These are phyloP conservation scores for Pocillopora verrucosa DNA, from an alignment of 64 coral and sea anemone genomes.

Conservation along the genomic window DNA sequence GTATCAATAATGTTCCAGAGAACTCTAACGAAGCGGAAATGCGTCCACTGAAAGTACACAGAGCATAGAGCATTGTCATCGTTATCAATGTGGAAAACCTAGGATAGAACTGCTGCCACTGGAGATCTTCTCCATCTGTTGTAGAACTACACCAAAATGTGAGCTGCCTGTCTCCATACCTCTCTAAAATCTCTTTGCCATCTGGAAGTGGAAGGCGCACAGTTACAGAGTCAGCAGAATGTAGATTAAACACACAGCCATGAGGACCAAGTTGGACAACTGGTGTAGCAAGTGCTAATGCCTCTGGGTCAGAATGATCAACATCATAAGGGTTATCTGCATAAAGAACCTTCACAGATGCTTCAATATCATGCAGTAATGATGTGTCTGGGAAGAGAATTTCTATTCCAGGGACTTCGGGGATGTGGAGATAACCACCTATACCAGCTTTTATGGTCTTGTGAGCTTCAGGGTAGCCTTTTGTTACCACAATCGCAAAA, in stretches of 20 bases:
- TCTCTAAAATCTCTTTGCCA: slow-evolving; percentile 76
- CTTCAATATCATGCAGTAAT: slow-evolving; percentile 83
- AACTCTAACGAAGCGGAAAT: slow-evolving; percentile 83
- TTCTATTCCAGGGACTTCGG: slow-evolving; percentile 85
- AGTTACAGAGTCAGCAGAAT: slow-evolving; percentile 73
- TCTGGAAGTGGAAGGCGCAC: slow-evolving; percentile 88
- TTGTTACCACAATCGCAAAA: slow-evolving; percentile 78
- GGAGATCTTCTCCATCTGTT: slow-evolving; percentile 41
- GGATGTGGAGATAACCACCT: slow-evolving; percentile 79
- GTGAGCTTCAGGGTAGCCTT: slow-evolving; percentile 74
- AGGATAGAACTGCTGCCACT: slow-evolving; percentile 83
- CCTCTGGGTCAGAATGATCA: slow-evolving; percentile 60
- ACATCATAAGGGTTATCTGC: slow-evolving; percentile 90
- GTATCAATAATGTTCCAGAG: slow-evolving; percentile 92
- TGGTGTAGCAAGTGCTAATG: slow-evolving; percentile 78
- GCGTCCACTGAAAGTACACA: slow-evolving; percentile 90
- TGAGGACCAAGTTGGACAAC: slow-evolving; percentile 88
- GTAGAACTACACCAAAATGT: slow-evolving; percentile 97
- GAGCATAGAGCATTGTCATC: slow-evolving; percentile 57
- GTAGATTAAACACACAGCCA: slow-evolving; percentile 75
- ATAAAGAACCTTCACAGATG: slow-evolving; percentile 89
- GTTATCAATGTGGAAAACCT: slow-evolving; percentile 62
- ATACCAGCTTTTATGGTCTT: slow-evolving; percentile 77
- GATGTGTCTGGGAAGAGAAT: slow-evolving; percentile 84
- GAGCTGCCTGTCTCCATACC: slow-evolving; percentile 59